phyloP scores from a whole-genome alignment of 2,888 invertebrate species.

The Tipula vernalis region DNA sequence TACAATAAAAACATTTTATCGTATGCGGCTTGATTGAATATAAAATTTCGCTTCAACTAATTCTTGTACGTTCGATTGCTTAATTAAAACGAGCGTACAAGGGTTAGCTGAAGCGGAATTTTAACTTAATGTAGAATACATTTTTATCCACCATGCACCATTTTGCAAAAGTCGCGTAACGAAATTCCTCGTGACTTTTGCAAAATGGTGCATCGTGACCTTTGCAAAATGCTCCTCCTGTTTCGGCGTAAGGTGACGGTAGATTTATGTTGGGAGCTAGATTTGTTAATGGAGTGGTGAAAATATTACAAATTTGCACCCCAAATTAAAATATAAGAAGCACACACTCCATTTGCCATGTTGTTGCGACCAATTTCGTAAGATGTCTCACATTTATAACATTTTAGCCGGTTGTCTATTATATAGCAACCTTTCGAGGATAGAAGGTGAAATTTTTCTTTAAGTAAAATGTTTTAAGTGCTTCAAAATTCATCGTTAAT shows the following conservation, averaged over 20 bases:
- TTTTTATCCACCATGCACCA: background rate
- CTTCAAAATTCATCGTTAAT: too few relatives aligned
- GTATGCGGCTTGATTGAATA: background rate
- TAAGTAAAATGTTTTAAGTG: too few relatives aligned
- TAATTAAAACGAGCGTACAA: too few relatives aligned
- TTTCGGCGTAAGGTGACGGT: background rate
- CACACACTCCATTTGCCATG: background rate
- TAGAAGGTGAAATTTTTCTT: background rate
- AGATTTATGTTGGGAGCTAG: background rate
- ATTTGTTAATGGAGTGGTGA: background rate
- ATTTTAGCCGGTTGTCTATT: background rate
- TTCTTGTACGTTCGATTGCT: background rate
- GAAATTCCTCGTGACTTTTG: background rate
- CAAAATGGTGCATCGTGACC: background rate
- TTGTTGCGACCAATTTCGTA: background rate
- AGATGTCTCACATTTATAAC: background rate
- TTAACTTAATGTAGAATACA: too few relatives aligned
- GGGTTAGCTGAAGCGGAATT: too few relatives aligned
- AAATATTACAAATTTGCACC: background rate
- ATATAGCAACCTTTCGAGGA: background rate
- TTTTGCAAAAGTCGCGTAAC: background rate
- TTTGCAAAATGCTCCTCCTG: background rate
- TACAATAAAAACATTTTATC: background rate
- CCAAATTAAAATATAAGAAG: background rate
- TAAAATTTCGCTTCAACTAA: too few relatives aligned